Evolutionary conservation across 2,888 invertebrate species (phyloP).

Genomic region (Pyrochroa serraticornis): DNA sequence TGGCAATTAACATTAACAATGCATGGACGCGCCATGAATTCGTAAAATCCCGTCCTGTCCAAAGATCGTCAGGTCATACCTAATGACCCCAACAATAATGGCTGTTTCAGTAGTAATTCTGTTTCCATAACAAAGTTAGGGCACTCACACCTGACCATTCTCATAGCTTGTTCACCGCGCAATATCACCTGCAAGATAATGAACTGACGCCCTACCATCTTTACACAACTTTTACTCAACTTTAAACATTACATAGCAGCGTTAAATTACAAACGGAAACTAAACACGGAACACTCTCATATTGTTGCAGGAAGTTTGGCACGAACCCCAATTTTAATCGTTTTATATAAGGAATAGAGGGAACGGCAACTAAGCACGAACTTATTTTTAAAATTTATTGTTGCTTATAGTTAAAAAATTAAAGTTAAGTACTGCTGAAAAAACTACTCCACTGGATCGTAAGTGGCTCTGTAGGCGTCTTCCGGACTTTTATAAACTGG

Average conservation of each 20-base stretch:
- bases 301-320: no score
- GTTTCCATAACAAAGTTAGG: constrained; percentile 57
- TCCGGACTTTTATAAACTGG: constrained; percentile 40
- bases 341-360: no score
- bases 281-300: constrained; percentile 44
- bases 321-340: no score
- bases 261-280: constrained; percentile 46
- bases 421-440: not conserved
- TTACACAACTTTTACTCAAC: constrained; percentile 52
- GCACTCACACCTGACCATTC: constrained; percentile 50
- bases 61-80: constrained; percentile 46
- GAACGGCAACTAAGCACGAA: no score
- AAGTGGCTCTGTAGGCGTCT: constrained; percentile 36
- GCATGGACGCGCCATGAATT: constrained; percentile 11
- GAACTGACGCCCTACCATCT: constrained; percentile 45
- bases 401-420: no score
- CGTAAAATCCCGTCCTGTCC: constrained; percentile 11
- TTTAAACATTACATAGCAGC: constrained; percentile 45
- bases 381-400: no score
- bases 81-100: constrained; percentile 55
- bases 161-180: constrained; percentile 47
- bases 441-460: constrained; percentile 7
- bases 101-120: constrained; percentile 55
- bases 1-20: constrained; percentile 18
- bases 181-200: constrained; percentile 51